phyloP scores from a whole-genome alignment of 2,797 vertebrate genomes.

The Amblyraja radiata region DNA sequence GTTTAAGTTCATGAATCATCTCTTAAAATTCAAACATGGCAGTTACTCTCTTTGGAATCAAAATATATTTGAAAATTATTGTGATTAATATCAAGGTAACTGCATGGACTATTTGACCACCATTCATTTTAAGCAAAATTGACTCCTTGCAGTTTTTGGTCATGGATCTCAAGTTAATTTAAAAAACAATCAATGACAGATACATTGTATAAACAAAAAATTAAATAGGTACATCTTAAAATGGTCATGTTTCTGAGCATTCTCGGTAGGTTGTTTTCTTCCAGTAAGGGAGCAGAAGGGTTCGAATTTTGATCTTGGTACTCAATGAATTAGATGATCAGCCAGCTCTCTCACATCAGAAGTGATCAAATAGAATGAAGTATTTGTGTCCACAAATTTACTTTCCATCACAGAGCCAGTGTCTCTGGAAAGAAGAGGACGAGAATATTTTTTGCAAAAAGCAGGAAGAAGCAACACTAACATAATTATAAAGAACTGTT shows the following conservation, averaged over 20 bases:
- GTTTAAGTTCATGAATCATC: too few relatives aligned
- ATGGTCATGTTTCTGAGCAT: neutral
- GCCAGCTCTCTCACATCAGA: neutral
- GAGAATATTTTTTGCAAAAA: neutral
- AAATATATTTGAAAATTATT: slow-evolving; percentile 14
- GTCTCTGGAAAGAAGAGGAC: neutral
- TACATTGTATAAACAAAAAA: neutral
- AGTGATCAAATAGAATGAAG: neutral
- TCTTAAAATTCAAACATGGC: neutral
- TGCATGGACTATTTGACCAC: neutral
- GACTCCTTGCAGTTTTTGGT: neutral
- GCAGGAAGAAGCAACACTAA: neutral
- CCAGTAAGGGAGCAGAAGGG: neutral
- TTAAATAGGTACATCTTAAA: neutral
- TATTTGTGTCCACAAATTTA: neutral
- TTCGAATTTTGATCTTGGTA: neutral
- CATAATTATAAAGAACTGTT: neutral
- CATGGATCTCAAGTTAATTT: neutral
- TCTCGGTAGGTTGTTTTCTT: neutral
- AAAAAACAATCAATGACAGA: neutral
- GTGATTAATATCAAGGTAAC: neutral
- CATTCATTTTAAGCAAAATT: neutral
- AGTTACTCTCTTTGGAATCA: neutral
- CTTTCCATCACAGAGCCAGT: neutral
- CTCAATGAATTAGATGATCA: neutral